A percentile compares a stretch with the other conserved stretches of the same genome.
Conservation (phyloP, 2,888 invertebrate species). For the Eulithis testata region DNA sequence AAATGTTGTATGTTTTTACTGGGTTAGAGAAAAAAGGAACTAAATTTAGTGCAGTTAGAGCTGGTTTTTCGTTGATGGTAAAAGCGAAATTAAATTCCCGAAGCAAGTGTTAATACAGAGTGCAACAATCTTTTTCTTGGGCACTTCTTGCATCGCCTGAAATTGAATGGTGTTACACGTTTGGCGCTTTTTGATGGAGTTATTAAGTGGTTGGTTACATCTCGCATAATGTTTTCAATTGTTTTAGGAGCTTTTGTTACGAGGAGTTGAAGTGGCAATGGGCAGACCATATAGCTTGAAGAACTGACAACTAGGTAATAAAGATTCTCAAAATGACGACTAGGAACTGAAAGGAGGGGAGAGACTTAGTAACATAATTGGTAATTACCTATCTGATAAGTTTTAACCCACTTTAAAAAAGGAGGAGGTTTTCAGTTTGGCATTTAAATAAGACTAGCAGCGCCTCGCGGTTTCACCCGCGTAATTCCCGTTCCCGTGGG, state of each 20-base stretch:
- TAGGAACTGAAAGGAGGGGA: no score
- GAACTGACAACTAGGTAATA: no score
- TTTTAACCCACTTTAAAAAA: no score
- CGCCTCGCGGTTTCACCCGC: no score
- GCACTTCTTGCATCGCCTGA: constrained; percentile 57
- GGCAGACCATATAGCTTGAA: no score
- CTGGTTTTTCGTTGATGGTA: constrained; percentile 24
- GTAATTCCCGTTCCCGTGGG: no score
- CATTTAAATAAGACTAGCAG: no score
- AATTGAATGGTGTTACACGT: constrained; percentile 67
- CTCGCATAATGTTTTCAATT: constrained; percentile 47
- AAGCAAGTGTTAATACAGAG: constrained; percentile 71
- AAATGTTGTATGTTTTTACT: constrained; percentile 56
- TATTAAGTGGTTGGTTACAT: constrained; percentile 64
- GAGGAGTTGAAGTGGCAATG: no score
- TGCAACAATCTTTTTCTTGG: constrained; percentile 72
- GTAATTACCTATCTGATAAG: no score
- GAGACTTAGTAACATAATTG: no score
- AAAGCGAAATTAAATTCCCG: constrained; percentile 67
- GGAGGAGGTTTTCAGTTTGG: no score
- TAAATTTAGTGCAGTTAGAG: constrained; percentile 15
- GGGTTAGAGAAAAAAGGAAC: constrained; percentile 8
- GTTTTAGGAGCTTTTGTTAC: constrained; percentile 8
- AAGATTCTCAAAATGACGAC: no score
- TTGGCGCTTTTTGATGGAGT: constrained; percentile 56